Evolutionary conservation across 2,888 invertebrate genomes (phyloP), one percentile per base, ranked within the genome.

Genomic region (Drosophila neutralis): DNA sequence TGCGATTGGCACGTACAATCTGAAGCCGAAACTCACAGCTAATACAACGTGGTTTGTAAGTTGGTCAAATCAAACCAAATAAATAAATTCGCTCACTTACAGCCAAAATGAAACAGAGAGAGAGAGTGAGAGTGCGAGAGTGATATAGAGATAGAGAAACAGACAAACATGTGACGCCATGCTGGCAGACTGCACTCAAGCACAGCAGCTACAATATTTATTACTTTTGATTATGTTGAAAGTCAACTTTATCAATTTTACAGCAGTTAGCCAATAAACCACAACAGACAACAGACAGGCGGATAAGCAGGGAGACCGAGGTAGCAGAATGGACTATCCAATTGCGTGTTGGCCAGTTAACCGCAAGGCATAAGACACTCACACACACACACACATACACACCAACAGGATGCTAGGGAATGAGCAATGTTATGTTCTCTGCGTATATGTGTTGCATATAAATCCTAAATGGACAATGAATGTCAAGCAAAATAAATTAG

Each of bases 161-260:
- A 45, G 49, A 48, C 38, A 60, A 71, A 69, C 78, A 78, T 77
- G 70, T 85, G 85, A 82, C 80, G 74, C 69, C 84, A 84, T 79
- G 67, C 82, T 76, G 88, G 62, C 70, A 76, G 72, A 76, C 70
- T 88, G 85, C 85, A 88, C 78, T 88, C 89, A 83, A 88, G 75
- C 78, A 88, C 89, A 85, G 87, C 84, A 78, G 89, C 76, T 88
- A 89, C 87, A 89, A 89, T 85, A 87, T 87, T 87, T 87, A 87
- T 87, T 87, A 85, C 88, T 85, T 89, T 87, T 89, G 87, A 87
- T 87, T 87, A 87, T 87, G 87, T 87, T 89, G 85, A 78, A 80
- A 87, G 89, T 89, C 88, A 87, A 87, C 87, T 89, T 87, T 89
- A 87, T 87, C 89, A 89, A 87, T 89, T 87, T 87, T 87, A 87